Base-by-base conservation (phyloP, 2,888 invertebrate species). In the Catocala fraxini region DNA sequence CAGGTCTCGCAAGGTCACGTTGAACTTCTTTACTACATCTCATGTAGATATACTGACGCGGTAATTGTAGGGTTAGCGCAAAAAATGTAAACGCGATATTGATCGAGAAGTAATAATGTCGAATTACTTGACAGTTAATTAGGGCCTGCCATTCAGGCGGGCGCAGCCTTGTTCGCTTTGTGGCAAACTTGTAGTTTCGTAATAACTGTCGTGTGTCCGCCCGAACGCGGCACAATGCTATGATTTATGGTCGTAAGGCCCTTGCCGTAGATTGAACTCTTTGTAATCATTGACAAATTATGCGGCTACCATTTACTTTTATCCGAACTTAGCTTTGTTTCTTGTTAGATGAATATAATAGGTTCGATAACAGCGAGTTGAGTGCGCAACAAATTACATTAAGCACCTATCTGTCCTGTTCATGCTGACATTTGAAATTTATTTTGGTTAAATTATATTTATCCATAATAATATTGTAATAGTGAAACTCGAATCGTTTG, bases 71-170 rank as follows among this genome's bases (percentile, higher is more conserved):
- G 65, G 71, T 71, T 69, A 66, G 63, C 56, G 70, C 67, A 58
- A 68, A 77, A 77, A 78, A 75, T 66, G 55, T 69, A 79, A 79
- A 75, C 71, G 63, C 77, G 78, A 77, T 79, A 80, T 75, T 76
- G 81, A 80, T 77, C 75, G 80, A 83, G 80, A 75, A 73, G 85
- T 83, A 84, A 87, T 90, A 89, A 86, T 82, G 85, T 90, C 86
- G 88, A 89, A 89, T 91, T 89, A 89, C 84, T 86, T 87, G 92
- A 91, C 92, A 93, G 89, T 89, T 92, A 93, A 93, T 94, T 94
- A 93, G 91, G 84, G 85, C 77, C 89, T 89, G 92, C 89, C 90
- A 88, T 87, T 89, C 86, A 83, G 82, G 71, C 75, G 71, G 81
- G 82, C 67, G 65, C 66, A 74, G 81, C 79, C 85, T 85, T 86